Evolutionary conservation across 2,888 invertebrate species (phyloP), one percentile per base, ranked within the genome.

Genomic region (Tipula lateralis): DNA sequence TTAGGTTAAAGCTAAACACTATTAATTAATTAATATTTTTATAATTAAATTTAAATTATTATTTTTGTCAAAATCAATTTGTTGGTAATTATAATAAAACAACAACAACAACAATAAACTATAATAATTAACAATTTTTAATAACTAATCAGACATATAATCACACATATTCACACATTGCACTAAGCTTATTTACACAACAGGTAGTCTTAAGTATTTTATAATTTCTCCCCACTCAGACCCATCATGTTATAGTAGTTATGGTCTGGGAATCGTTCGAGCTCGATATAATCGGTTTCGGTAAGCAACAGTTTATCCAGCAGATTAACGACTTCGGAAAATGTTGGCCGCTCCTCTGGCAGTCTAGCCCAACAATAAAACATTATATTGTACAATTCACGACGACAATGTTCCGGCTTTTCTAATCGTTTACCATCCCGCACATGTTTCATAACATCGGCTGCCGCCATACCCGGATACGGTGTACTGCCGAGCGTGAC

Each of bases 401-500:
- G 92, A 83, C 97, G 94, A 89, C 98, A 98, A 88, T 98, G 97
- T 87, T 96, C 97, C 0, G 98, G 98, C 88, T 97, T 97, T 87
- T 97, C 97, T 86, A 98, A 91, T 29, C 98, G 93, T 89, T 96
- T 95, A 0, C 98, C 98, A 87, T 96, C 96, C 84, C 96, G 94
- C 0, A 96, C 95, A 95, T 95, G 95, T 88, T 93, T 93, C 95
- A 97, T 96, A 85, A 97, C 97, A 89, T 98, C 97, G 9, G 95
- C 94, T 0, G 97, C 97, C 0, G 96, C 96, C 87, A 97, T 92
- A 0, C 97, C 97, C 0, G 98, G 98, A 90, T 98, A 98, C 0
- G 98, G 98, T 84, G 97, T 97, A 30, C 97, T 97, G 19, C 98
- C 98, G 16, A 98, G 92, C 0, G 98, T 98, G 9, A 98, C 96